Percentiles rank a stretch among this genome's conserved stretches.
Evolutionary conservation across 2,888 invertebrate genomes (phyloP).

Genomic region (Linyphia triangularis): DNA sequence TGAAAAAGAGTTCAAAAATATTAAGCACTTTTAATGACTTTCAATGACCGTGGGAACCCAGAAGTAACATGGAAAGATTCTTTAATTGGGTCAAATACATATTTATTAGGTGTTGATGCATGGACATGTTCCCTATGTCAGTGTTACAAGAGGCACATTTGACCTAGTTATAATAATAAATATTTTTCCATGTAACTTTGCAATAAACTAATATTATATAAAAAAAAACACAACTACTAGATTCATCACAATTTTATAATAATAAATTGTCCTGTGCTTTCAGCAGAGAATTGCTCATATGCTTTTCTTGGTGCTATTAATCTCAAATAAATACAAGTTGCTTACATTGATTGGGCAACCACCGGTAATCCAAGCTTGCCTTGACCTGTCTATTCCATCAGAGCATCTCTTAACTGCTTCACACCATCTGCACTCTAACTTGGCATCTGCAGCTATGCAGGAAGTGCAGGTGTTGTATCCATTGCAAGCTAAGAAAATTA

Average conservation of each 20-base stretch:
- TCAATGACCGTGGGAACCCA: too few species aligned
- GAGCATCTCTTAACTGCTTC: slow-evolving; percentile 89
- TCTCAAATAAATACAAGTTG: not conserved
- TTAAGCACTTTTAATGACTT: too few species aligned
- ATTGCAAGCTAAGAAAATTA: slow-evolving; percentile 84
- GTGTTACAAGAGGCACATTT: too few species aligned
- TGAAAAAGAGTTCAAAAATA: too few species aligned
- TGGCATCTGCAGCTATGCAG: slow-evolving; percentile 84
- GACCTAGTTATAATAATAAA: too few species aligned
- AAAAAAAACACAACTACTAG: too few species aligned
- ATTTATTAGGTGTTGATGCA: too few species aligned
- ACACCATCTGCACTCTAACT: slow-evolving; percentile 92
- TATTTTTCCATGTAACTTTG: too few species aligned
- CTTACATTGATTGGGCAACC: slow-evolving; percentile 77
- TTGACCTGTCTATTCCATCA: slow-evolving; percentile 90
- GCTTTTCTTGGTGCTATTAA: not conserved
- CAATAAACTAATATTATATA: too few species aligned
- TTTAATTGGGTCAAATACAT: too few species aligned
- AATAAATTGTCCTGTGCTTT: not conserved
- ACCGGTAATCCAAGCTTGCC: slow-evolving; percentile 89
- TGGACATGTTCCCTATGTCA: too few species aligned
- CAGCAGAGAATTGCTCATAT: not conserved
- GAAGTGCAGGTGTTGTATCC: slow-evolving; percentile 86
- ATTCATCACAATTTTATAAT: not conserved
- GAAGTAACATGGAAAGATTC: too few species aligned